Conservation (phyloP, 2,113 vertebrate species). For the Uropsilus gracilis region DNA sequence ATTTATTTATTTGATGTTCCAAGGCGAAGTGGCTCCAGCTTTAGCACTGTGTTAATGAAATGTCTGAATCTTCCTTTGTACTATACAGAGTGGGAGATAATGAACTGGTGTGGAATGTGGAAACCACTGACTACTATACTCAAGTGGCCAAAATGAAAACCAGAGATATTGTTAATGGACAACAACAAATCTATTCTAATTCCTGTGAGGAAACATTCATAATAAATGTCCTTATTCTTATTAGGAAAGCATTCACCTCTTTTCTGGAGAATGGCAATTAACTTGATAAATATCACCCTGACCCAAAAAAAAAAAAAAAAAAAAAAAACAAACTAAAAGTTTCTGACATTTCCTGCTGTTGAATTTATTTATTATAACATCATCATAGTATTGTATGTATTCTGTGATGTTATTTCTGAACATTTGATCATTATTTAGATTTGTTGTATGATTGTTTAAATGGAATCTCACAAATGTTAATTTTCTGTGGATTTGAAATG, state of each 20-base stretch:
- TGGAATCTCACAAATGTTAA: not conserved
- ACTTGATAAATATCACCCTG: not conserved
- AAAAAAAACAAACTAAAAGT: not conserved
- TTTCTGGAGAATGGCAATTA: not conserved
- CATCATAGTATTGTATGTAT: not conserved
- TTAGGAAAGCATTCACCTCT: not conserved
- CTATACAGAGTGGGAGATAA: fast-evolving
- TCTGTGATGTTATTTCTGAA: not conserved
- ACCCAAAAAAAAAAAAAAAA: not conserved
- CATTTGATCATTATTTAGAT: not conserved
- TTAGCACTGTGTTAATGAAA: not conserved
- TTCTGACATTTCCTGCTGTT: not conserved
- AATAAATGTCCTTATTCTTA: not conserved
- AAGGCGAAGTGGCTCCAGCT: not conserved
- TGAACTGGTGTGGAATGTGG: not conserved
- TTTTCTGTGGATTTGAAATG: not conserved
- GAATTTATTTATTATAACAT: not conserved
- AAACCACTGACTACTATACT: fast-evolving
- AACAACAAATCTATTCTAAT: not conserved
- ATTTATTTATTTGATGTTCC: not conserved
- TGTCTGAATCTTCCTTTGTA: fast-evolving
- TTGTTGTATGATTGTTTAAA: not conserved
- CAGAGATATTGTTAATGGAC: not conserved
- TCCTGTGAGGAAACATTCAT: not conserved
- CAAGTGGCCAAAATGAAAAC: not conserved